Percentiles rank a stretch among this genome's conserved stretches.
These are phyloP conservation scores for Iphiclides podalirius DNA, from an alignment of 2,888 invertebrate species.

Conservation along the genomic window DNA sequence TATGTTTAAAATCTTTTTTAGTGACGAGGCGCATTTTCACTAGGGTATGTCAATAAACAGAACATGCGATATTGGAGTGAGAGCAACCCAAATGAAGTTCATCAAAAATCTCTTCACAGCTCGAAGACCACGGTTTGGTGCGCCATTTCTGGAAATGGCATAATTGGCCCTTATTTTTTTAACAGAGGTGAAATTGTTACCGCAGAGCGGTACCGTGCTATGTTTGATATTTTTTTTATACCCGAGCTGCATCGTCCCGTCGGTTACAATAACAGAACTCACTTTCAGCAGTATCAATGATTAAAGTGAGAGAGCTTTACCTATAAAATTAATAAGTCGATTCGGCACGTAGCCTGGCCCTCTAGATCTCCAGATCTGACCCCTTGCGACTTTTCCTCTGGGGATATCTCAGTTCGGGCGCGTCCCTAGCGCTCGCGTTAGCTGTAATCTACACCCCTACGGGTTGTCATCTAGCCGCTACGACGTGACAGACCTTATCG, in stretches of 20 bases:
- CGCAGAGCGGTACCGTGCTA: slow-evolving; percentile 6
- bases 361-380: not conserved
- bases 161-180: slow-evolving; percentile 26
- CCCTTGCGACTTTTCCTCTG: slow-evolving; percentile 20
- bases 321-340: slow-evolving; percentile 4
- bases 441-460: no score
- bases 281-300: slow-evolving; percentile 15
- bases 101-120: slow-evolving; percentile 16
- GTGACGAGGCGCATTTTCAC: slow-evolving; percentile 26
- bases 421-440: no score
- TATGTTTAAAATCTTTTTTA: slow-evolving; percentile 14
- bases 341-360: no score
- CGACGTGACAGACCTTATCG: no score
- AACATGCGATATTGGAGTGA: slow-evolving; percentile 24
- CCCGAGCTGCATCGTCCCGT: not conserved
- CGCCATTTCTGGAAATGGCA: slow-evolving; percentile 17
- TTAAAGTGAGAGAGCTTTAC: slow-evolving; percentile 19
- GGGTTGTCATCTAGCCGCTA: no score
- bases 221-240: slow-evolving; percentile 13
- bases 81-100: slow-evolving; percentile 18
- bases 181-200: slow-evolving; percentile 22
- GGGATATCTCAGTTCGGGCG: slow-evolving; percentile 24
- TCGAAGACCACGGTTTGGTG: slow-evolving; percentile 21
- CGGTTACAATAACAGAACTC: no score
- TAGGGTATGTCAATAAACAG: slow-evolving; percentile 18